Evolutionary conservation across 2,797 vertebrate species (phyloP).

Genomic region (Macroramphosus scolopax): DNA sequence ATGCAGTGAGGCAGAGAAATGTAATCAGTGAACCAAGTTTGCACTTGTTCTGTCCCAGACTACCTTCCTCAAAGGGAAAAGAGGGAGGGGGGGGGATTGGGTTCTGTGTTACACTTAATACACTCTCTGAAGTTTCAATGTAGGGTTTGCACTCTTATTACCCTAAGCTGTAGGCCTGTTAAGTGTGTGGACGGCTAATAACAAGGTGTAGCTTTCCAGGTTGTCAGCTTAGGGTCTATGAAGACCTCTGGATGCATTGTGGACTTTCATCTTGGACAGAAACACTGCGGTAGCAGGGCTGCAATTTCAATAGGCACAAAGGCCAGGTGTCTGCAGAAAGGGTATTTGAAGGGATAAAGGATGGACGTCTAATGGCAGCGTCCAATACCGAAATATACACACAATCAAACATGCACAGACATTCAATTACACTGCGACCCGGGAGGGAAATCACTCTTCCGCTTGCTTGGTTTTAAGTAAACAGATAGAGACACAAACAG

Average conservation of each 20-base stretch:
- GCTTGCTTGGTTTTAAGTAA: constrained; percentile 32
- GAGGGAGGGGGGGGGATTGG: constrained; percentile 25
- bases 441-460: constrained; percentile 43
- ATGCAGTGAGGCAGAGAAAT: constrained; percentile 59
- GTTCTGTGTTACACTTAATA: constrained; percentile 66
- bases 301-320: constrained; percentile 72
- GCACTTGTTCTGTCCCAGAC: constrained; percentile 74
- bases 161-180: constrained; percentile 74
- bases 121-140: constrained; percentile 75
- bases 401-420: constrained; percentile 54
- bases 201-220: constrained; percentile 75
- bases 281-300: constrained; percentile 58
- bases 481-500: constrained; percentile 27
- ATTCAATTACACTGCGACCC: constrained; percentile 47
- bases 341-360: constrained; percentile 69
- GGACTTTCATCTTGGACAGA: constrained; percentile 78
- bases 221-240: constrained; percentile 78
- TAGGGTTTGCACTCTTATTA: constrained; percentile 77
- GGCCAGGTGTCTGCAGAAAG: constrained; percentile 72
- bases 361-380: constrained; percentile 59
- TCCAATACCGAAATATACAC: constrained; percentile 62
- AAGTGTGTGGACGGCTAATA: constrained; percentile 77
- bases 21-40: constrained; percentile 75
- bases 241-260: constrained; percentile 68
- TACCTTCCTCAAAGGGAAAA: constrained; percentile 69